A percentile compares a stretch with the other conserved stretches of the same genome.
These are phyloP conservation scores for Nebria salina DNA, from an alignment of 2,888 invertebrate species.

Conservation along the genomic window DNA sequence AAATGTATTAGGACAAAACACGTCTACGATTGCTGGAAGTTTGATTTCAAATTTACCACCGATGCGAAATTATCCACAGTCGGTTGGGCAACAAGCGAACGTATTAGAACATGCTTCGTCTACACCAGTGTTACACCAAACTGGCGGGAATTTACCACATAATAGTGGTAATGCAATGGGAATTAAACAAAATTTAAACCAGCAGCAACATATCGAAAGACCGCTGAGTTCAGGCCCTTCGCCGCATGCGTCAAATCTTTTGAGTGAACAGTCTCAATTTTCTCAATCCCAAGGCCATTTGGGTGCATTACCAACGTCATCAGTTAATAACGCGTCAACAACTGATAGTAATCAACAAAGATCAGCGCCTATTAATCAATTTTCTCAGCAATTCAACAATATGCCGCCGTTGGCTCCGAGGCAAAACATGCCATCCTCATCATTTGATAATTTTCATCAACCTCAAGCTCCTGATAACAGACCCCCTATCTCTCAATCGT, in stretches of 20 bases:
- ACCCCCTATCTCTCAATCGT: conserved; percentile 3
- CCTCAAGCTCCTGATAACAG: neutral
- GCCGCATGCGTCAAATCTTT: conserved; percentile 6
- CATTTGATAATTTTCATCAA: neutral
- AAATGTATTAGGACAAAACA: too few species aligned
- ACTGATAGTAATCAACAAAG: conserved; percentile 6
- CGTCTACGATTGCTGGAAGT: too few species aligned
- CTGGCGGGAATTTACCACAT: conserved; percentile 6
- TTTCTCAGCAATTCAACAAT: neutral
- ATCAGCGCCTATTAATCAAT: neutral
- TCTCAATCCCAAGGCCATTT: conserved; percentile 14
- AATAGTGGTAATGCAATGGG: neutral
- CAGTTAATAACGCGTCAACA: neutral
- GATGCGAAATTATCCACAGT: neutral
- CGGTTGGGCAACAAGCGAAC: neutral
- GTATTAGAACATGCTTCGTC: conserved; percentile 19
- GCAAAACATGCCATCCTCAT: neutral
- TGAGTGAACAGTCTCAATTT: neutral
- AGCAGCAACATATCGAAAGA: conserved; percentile 18
- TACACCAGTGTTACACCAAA: conserved; percentile 15
- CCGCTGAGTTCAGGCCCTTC: conserved; percentile 29
- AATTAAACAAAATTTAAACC: conserved; percentile 33
- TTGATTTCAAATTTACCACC: too few species aligned
- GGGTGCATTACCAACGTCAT: neutral
- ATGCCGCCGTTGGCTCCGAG: conserved; percentile 3